phyloP scores from a whole-genome alignment of 30 jellyfish, hydroid and myxozoan species.

The Calvadosia cruxmelitensis region DNA sequence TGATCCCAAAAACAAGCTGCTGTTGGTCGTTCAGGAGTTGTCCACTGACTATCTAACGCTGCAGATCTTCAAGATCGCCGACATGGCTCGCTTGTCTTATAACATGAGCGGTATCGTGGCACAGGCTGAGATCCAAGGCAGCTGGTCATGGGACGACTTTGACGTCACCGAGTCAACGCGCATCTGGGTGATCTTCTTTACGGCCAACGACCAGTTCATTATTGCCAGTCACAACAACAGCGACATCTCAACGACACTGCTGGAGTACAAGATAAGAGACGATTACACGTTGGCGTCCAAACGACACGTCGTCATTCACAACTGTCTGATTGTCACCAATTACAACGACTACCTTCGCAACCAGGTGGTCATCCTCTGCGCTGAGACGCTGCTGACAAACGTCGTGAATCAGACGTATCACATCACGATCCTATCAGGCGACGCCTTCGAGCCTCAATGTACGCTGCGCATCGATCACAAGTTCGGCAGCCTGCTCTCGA shows the following conservation, averaged over 20 bases:
- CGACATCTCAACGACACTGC: constrained; percentile 51
- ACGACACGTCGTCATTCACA: constrained; percentile 39
- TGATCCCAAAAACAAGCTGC: constrained; percentile 66
- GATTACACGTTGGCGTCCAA: constrained; percentile 58
- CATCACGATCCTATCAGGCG: constrained; percentile 36
- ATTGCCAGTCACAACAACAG: constrained; percentile 76
- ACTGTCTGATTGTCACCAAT: constrained; percentile 80
- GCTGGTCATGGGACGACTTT: constrained; percentile 97
- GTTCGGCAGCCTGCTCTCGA: constrained; percentile 86
- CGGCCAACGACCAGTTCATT: constrained; percentile 55
- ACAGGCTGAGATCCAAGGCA: constrained; percentile 91
- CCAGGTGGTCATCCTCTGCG: constrained; percentile 77
- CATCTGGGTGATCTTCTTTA: constrained; percentile 81
- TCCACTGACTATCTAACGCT: constrained; percentile 76
- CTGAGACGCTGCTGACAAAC: constrained; percentile 83
- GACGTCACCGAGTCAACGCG: constrained; percentile 96
- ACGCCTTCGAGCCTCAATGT: constrained; percentile 45
- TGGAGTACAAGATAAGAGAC: constrained; percentile 59
- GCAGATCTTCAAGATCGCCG: constrained; percentile 63
- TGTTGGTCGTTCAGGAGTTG: constrained; percentile 77
- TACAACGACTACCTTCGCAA: constrained; percentile 75
- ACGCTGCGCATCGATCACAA: constrained; percentile 69
- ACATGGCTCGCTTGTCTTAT: constrained; percentile 83
- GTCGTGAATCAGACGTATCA: constrained; percentile 85
- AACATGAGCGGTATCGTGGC: constrained; percentile 91